Conservation (phyloP, 2,797 vertebrate species). For the Sebastiscus albofasciatus region DNA sequence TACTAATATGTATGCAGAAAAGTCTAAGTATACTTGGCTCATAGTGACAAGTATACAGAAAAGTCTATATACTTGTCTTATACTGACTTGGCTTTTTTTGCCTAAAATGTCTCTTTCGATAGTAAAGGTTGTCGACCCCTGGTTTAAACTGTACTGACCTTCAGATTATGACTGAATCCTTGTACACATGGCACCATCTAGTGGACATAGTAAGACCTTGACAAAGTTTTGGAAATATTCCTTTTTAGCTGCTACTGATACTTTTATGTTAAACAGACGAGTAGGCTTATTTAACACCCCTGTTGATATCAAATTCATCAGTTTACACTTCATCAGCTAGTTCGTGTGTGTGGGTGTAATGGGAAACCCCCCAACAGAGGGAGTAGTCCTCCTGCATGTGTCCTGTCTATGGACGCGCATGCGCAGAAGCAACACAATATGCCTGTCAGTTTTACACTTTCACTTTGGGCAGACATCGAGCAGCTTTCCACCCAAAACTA, state of each 20-base stretch:
- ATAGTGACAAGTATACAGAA: no score
- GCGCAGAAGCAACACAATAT: slow-evolving; percentile 27
- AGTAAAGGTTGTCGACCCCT: no score
- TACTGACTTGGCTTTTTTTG: no score
- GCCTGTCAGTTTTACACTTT: slow-evolving; percentile 44
- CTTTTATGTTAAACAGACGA: background rate
- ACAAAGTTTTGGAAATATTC: background rate
- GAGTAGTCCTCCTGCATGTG: background rate
- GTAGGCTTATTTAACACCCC: accelerated
- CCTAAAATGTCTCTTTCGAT: no score
- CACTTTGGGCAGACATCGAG: slow-evolving; percentile 40
- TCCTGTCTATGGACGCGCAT: slow-evolving; percentile 40
- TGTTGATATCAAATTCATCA: background rate
- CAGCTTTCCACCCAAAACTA: background rate
- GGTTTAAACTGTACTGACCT: background rate
- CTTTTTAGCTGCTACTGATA: background rate
- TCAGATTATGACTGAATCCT: background rate
- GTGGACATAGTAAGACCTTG: background rate
- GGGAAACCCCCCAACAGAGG: slow-evolving; percentile 38
- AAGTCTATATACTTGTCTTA: no score
- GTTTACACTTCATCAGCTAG: accelerated
- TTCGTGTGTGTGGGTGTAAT: background rate
- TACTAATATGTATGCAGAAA: no score
- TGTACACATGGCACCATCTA: slow-evolving; percentile 44
- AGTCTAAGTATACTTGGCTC: no score